phyloP scores from a whole-genome alignment of 2,888 invertebrate genomes.

The Flexamia atlantica region DNA sequence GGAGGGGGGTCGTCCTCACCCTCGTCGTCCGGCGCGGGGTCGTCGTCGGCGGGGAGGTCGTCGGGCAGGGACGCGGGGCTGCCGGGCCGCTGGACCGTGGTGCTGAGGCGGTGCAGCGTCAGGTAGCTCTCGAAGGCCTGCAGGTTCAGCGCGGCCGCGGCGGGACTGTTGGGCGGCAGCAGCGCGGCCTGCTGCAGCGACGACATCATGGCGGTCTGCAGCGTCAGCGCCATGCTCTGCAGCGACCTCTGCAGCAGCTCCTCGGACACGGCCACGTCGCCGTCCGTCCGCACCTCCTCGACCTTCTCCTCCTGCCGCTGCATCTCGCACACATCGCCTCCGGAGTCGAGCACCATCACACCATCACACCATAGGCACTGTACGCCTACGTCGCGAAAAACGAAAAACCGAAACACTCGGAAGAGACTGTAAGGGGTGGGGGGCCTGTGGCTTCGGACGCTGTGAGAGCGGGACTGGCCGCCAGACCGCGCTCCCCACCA shows the following conservation, averaged over 20 bases:
- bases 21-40: slow-evolving; percentile 83
- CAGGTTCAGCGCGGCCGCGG: slow-evolving; percentile 89
- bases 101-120: slow-evolving; percentile 87
- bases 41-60: slow-evolving; percentile 77
- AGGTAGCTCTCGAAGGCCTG: slow-evolving; percentile 93
- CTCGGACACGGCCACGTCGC: slow-evolving; percentile 76
- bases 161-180: slow-evolving; percentile 89
- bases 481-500: slow-evolving; percentile 23
- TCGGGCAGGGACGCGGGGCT: slow-evolving; percentile 77
- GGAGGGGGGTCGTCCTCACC: slow-evolving; percentile 76
- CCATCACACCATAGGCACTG: slow-evolving; percentile 18
- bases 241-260: slow-evolving; percentile 79
- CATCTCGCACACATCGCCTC: slow-evolving; percentile 46
- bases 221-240: slow-evolving; percentile 87
- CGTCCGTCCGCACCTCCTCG: slow-evolving; percentile 42
- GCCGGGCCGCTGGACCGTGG: slow-evolving; percentile 70
- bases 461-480: slow-evolving; percentile 55
- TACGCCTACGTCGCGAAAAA: slow-evolving; percentile 48
- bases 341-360: slow-evolving; percentile 33
- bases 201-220: slow-evolving; percentile 91
- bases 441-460: slow-evolving; percentile 20
- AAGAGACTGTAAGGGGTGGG: slow-evolving; percentile 27
- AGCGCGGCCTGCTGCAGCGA: slow-evolving; percentile 91
- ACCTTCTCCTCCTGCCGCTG: slow-evolving; percentile 52
- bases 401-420: neutral